A percentile compares a stretch with the other conserved stretches of the same genome.
Conservation (phyloP, 37 sponge, comb jelly and placozoan genomes). For the Amphimedon queenslandica region DNA sequence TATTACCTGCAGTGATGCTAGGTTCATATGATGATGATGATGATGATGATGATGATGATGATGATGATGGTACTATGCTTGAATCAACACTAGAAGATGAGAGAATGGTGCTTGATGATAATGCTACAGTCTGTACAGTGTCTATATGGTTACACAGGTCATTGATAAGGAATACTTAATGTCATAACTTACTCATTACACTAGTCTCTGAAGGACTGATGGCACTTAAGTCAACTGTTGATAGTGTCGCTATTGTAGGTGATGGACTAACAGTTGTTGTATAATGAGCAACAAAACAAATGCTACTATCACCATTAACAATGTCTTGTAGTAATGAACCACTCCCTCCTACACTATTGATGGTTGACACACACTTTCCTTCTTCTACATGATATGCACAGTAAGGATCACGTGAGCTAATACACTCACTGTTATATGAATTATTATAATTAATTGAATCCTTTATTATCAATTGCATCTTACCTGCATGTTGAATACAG, state of each 20-base stretch:
- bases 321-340: constrained; percentile 21
- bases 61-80: too few relatives aligned
- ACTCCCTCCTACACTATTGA: background rate
- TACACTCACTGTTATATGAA: too few relatives aligned
- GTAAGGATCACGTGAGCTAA: constrained; percentile 53
- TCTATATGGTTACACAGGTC: too few relatives aligned
- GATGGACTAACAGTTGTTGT: background rate
- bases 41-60: too few relatives aligned
- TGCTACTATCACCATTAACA: background rate
- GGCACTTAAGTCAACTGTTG: background rate
- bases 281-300: background rate
- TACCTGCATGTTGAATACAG: background rate
- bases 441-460: too few relatives aligned
- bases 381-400: constrained; percentile 40
- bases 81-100: background rate
- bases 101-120: too few relatives aligned
- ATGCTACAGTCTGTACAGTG: too few relatives aligned
- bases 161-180: too few relatives aligned
- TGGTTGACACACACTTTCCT: constrained; percentile 25
- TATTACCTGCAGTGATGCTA: background rate
- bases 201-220: too few relatives aligned
- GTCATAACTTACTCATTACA: too few relatives aligned
- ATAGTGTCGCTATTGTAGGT: background rate
- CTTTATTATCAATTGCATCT: too few relatives aligned
- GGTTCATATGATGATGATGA: too few relatives aligned